phyloP scores from a whole-genome alignment of 2,888 invertebrate species.

The Cephus rjabovi region DNA sequence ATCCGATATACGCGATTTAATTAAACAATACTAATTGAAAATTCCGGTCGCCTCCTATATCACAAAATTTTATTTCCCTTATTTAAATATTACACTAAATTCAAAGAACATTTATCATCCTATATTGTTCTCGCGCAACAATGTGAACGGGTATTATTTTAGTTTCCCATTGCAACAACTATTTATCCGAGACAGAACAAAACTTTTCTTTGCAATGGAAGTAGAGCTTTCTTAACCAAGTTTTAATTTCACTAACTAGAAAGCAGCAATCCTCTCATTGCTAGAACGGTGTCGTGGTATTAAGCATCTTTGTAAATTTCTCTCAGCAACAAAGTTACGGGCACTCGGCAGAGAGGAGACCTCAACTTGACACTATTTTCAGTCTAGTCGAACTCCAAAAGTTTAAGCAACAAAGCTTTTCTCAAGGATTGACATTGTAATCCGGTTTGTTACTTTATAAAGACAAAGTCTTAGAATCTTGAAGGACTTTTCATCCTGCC shows the following conservation, averaged over 20 bases:
- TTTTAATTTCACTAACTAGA: background rate
- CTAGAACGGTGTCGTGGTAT: background rate
- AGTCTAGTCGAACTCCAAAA: background rate
- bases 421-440: background rate
- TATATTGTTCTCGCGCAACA: background rate
- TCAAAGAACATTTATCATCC: background rate
- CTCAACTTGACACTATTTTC: background rate
- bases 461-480: background rate
- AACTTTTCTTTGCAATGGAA: background rate
- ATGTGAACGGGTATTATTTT: too few species aligned
- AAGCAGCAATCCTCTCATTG: background rate
- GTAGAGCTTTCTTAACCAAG: background rate
- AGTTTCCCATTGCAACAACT: too few species aligned
- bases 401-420: background rate
- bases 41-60: background rate
- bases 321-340: background rate
- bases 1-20: background rate
- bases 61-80: background rate
- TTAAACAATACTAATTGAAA: background rate
- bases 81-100: background rate
- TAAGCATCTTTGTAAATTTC: background rate
- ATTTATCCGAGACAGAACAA: background rate
- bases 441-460: background rate
- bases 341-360: background rate
- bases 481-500: background rate